Evolutionary conservation across 2,888 invertebrate species (phyloP).

Genomic region (Cephus nigrinus): DNA sequence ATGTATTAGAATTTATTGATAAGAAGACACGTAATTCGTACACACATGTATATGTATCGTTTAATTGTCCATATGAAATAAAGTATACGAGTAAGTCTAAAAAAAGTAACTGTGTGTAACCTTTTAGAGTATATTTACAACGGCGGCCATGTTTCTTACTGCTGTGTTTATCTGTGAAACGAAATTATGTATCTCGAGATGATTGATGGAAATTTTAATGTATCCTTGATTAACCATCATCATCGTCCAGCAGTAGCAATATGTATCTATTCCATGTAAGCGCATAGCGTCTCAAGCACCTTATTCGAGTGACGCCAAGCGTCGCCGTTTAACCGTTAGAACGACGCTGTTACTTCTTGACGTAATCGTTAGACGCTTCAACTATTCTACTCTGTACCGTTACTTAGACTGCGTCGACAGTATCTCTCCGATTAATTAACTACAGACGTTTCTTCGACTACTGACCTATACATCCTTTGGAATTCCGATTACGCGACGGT

Average conservation of each 20-base stretch:
- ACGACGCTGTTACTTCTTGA: background rate
- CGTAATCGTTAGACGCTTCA: background rate
- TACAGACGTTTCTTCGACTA: background rate
- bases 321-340: background rate
- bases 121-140: background rate
- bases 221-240: background rate
- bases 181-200: background rate
- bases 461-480: background rate
- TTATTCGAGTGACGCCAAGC: background rate
- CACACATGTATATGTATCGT: slow-evolving; percentile 61
- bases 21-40: slow-evolving; percentile 56
- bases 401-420: background rate
- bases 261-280: background rate
- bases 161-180: background rate
- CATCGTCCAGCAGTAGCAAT: background rate
- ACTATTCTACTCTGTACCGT: background rate
- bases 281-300: background rate
- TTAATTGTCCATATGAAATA: slow-evolving; percentile 57
- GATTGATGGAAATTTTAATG: background rate
- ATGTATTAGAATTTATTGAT: background rate
- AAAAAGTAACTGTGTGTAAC: background rate
- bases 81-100: slow-evolving; percentile 22
- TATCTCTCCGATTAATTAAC: background rate
- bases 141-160: background rate
- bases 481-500: background rate